Conservation (phyloP, 2,113 vertebrate genomes). For the Saguinus midas region DNA sequence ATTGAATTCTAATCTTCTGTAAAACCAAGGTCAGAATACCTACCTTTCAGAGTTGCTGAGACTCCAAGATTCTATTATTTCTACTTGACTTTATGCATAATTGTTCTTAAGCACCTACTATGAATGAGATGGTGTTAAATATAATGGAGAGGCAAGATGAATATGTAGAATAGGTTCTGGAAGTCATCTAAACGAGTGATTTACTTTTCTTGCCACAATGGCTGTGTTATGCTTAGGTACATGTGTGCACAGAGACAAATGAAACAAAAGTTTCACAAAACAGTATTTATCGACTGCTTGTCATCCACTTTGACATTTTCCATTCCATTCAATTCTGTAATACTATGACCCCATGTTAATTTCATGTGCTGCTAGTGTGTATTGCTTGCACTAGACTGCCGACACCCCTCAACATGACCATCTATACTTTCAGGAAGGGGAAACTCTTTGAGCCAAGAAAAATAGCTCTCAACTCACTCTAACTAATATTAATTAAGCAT, state of each 20-base stretch:
- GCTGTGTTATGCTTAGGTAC: background rate
- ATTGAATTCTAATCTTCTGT: slow-evolving; percentile 32
- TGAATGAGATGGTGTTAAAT: background rate
- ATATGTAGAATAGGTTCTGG: background rate
- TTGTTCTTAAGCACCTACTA: background rate
- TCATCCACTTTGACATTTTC: slow-evolving; percentile 7
- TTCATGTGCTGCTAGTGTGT: background rate
- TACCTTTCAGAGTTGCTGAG: background rate
- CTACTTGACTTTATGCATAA: background rate
- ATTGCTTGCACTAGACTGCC: background rate
- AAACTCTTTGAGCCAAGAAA: background rate
- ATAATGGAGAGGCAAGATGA: background rate
- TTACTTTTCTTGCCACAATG: slow-evolving; percentile 26
- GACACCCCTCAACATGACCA: background rate
- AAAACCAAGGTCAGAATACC: slow-evolving; percentile 13
- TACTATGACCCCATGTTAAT: background rate
- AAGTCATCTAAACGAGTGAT: background rate
- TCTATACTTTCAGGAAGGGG: background rate
- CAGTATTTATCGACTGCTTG: background rate
- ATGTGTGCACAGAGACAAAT: background rate
- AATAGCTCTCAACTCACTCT: background rate
- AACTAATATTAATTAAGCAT: background rate
- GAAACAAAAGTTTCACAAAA: slow-evolving; percentile 8
- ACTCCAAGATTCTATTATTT: background rate
- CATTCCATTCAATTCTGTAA: background rate